Evolutionary conservation across 1,140 invertebrate genomes (phyloP), one percentile per base, ranked within the genome.

Genomic region (Cotesia vestalis): DNA sequence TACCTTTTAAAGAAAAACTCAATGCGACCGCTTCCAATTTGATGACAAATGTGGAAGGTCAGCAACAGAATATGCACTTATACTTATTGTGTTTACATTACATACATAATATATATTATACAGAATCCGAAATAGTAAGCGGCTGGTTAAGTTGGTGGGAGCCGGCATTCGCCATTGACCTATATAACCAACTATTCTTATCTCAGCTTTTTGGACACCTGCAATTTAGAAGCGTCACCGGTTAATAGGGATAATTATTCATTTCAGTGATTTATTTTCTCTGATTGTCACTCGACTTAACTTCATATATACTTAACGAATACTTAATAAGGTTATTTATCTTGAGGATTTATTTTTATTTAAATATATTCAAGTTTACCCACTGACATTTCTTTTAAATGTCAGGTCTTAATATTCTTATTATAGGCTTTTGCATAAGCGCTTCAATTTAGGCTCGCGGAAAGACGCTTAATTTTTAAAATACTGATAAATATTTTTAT

Each of bases 141-240:
- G 35, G 59, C 46, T 62, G 27, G 27, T 27, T 27, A 2, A 27
- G 27, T 38, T 17, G 9, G 57, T 9, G 59, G 17, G 69, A 11
- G 46, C 5, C 51, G 63, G 63, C 69, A 68, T 69, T 76, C 76
- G 79, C 75, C 78, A 80, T 77, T 79, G 78, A 78, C 79, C 79
- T 57, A 79, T 78, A 78, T 80, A 71, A 64, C 4, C 76, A 69
- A 36, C 63, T 69, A 20, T 76, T 76, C 77, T 76, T 66, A 75
- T 53, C 35, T 57, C 52, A 38, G 34, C 12, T 4, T 5, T 38
- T 17, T 11, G 61, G 12, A 38, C 61, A 63, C 36, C 35, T 63
- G 35, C 12, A 67, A 38, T 52, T 64, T 35, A 72, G 74, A 75
- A 57, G 73, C 36, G 2, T n/a, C 61, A 34, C 34, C 4, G 27